Conservation (phyloP, 2,888 invertebrate genomes). For the Gerosis bhagava region DNA sequence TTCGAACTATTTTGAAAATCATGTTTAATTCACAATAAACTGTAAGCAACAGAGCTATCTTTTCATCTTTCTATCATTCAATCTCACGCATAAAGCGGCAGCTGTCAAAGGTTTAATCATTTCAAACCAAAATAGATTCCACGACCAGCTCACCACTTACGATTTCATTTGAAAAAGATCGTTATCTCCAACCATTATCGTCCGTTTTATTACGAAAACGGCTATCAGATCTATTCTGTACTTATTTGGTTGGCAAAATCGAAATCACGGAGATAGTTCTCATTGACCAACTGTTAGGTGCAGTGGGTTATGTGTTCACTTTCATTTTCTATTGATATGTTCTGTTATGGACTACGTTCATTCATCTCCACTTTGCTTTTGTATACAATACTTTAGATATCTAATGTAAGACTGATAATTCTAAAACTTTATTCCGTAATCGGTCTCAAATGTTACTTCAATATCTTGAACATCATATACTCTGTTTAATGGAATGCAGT, state of each 20-base stretch:
- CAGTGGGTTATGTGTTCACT: slow-evolving; percentile 24
- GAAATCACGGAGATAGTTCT: slow-evolving; percentile 40
- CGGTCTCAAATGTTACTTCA: too few species aligned
- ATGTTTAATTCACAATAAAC: neutral
- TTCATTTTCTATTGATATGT: slow-evolving; percentile 22
- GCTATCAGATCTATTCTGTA: slow-evolving; percentile 62
- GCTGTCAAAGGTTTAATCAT: slow-evolving; percentile 18
- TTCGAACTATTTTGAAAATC: too few species aligned
- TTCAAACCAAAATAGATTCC: slow-evolving; percentile 48
- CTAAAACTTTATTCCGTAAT: too few species aligned
- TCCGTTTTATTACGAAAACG: slow-evolving; percentile 60
- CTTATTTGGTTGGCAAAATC: slow-evolving; percentile 63
- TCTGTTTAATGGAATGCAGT: too few species aligned
- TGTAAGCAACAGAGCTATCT: slow-evolving; percentile 8
- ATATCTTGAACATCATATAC: too few species aligned
- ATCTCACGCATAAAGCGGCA: slow-evolving; percentile 10
- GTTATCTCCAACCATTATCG: slow-evolving; percentile 70
- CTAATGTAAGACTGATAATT: too few species aligned
- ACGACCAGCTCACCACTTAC: slow-evolving; percentile 56
- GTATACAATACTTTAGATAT: too few species aligned
- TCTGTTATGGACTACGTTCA: slow-evolving; percentile 7
- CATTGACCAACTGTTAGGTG: slow-evolving; percentile 26
- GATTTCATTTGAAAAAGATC: slow-evolving; percentile 72
- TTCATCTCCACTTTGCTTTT: neutral
- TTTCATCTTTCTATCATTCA: slow-evolving; percentile 6